A percentile compares a stretch with the other conserved stretches of the same genome.
These are phyloP conservation scores for Cephalotes varians DNA, from an alignment of 2,888 invertebrate genomes.

Conservation along the genomic window DNA sequence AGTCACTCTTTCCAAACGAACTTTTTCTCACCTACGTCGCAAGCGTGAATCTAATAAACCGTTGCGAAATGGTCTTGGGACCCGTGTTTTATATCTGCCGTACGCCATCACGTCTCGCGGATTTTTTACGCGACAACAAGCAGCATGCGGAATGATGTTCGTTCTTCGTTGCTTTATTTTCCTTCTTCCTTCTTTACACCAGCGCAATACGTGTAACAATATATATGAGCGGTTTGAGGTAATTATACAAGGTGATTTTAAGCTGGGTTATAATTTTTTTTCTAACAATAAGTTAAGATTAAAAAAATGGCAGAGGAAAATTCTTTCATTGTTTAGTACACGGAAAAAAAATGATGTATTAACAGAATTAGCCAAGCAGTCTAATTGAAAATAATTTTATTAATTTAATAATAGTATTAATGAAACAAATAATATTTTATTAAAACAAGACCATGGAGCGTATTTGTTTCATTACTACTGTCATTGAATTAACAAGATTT, in stretches of 20 bases:
- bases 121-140: conserved; percentile 50
- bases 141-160: conserved; percentile 33
- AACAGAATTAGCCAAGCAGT: too few species aligned
- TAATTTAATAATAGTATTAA: too few species aligned
- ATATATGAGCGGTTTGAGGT: background rate
- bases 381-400: too few species aligned
- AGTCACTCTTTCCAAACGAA: conserved; percentile 51
- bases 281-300: background rate
- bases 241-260: background rate
- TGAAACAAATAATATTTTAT: too few species aligned
- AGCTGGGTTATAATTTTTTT: background rate
- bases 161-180: background rate
- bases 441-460: too few species aligned
- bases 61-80: conserved; percentile 38
- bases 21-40: conserved; percentile 55
- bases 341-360: too few species aligned
- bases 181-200: background rate
- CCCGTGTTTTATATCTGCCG: background rate
- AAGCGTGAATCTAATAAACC: conserved; percentile 69
- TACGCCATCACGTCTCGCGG: conserved; percentile 37
- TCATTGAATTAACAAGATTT: too few species aligned
- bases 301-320: background rate
- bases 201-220: background rate
- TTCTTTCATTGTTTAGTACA: background rate
- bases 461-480: too few species aligned